These are phyloP conservation scores for Kradibia gibbosae DNA, from an alignment of 1,140 invertebrate species.

Conservation along the genomic window DNA sequence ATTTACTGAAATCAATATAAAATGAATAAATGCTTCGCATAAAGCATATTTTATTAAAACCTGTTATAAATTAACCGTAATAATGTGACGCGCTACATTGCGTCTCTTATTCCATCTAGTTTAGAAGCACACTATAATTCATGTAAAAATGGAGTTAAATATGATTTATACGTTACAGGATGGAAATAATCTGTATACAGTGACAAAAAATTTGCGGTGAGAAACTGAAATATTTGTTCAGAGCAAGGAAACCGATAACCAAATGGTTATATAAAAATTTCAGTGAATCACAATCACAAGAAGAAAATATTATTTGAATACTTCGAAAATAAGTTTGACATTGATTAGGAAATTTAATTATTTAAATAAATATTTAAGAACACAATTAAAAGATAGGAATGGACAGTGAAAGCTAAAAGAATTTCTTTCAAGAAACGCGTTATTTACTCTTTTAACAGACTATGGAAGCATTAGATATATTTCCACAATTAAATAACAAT, in stretches of 20 bases:
- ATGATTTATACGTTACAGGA: background rate
- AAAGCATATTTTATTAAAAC: background rate
- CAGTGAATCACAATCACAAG: no score
- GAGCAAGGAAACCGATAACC: background rate
- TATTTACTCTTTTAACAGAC: background rate
- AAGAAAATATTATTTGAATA: background rate
- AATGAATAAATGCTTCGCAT: no score
- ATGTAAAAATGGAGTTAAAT: background rate
- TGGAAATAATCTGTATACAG: background rate
- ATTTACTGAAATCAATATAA: no score
- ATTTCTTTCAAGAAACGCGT: background rate
- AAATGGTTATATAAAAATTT: no score
- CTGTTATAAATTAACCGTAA: background rate
- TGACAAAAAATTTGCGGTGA: background rate
- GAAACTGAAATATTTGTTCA: background rate
- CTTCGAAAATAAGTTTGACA: background rate
- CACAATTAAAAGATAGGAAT: background rate
- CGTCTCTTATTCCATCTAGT: background rate
- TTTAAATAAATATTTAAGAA: background rate
- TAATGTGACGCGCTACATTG: background rate
- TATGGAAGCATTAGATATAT: background rate
- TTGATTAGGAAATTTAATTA: background rate
- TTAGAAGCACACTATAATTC: background rate
- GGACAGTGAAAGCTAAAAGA: background rate
- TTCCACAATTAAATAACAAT: background rate